A percentile compares a stretch with the other conserved stretches of the same genome.
Conservation (phyloP, 1,140 invertebrate species). For the Neodiprion pinetum region DNA sequence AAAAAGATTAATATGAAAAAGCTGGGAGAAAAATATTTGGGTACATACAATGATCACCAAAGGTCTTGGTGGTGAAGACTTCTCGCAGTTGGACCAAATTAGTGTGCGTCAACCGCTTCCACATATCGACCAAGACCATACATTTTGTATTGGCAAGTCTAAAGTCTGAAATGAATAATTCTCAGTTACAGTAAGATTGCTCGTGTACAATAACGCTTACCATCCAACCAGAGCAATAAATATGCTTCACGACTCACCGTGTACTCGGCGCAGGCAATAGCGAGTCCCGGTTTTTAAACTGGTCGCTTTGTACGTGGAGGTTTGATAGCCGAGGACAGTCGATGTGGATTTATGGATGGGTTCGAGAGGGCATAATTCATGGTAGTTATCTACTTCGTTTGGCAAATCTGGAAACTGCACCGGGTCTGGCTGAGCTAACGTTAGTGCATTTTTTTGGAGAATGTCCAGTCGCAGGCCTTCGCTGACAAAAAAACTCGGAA, state of each 20-base stretch:
- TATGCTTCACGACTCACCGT: slow-evolving; percentile 66
- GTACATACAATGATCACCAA: slow-evolving; percentile 92
- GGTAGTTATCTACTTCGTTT: slow-evolving; percentile 86
- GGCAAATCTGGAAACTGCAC: slow-evolving; percentile 79
- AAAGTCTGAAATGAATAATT: slow-evolving; percentile 65
- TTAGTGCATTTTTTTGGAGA: slow-evolving; percentile 77
- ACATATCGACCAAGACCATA: slow-evolving; percentile 86
- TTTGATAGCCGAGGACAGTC: slow-evolving; percentile 76
- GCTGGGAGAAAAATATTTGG: background rate
- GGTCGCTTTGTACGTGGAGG: slow-evolving; percentile 91
- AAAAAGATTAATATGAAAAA: slow-evolving; percentile 4
- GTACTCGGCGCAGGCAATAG: slow-evolving; percentile 88
- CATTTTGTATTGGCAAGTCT: slow-evolving; percentile 84
- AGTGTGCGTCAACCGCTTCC: slow-evolving; percentile 93
- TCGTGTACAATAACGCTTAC: background rate
- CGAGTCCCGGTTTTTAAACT: slow-evolving; percentile 86
- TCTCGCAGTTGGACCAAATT: slow-evolving; percentile 92
- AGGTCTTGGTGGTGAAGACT: slow-evolving; percentile 94
- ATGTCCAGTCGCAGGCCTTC: slow-evolving; percentile 80
- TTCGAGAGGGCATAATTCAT: slow-evolving; percentile 88
- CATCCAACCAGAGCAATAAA: background rate
- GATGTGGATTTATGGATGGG: slow-evolving; percentile 66
- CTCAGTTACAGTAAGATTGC: background rate
- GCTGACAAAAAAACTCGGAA: slow-evolving; percentile 72
- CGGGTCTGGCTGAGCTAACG: slow-evolving; percentile 74